These are phyloP conservation scores for Enteromius trimaculatus DNA, from an alignment of 2,797 vertebrate genomes.

Conservation along the genomic window DNA sequence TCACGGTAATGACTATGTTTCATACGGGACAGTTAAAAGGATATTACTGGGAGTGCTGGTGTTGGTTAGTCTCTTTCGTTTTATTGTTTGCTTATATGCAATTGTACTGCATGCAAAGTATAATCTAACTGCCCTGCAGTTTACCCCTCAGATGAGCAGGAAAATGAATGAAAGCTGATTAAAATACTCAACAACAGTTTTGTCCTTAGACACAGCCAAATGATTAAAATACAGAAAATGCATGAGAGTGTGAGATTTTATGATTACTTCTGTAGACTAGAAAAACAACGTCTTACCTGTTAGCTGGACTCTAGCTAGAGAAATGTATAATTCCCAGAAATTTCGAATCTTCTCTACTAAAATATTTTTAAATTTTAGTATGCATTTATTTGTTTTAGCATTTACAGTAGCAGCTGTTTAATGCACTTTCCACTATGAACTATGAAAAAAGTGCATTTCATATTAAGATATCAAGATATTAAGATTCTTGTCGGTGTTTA, in stretches of 20 bases:
- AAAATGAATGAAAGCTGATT: slow-evolving; percentile 47
- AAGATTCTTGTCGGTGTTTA: neutral
- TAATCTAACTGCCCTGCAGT: slow-evolving; percentile 50
- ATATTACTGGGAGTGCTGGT: slow-evolving; percentile 56
- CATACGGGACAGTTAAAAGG: slow-evolving; percentile 64
- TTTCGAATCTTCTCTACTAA: slow-evolving; percentile 6
- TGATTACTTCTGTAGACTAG: slow-evolving; percentile 27
- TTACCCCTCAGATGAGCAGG: slow-evolving; percentile 46
- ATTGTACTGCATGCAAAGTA: slow-evolving; percentile 31
- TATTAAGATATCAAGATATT: neutral
- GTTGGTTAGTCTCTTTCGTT: slow-evolving; percentile 41
- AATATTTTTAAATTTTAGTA: neutral
- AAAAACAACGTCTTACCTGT: neutral
- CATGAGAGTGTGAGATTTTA: slow-evolving; percentile 29
- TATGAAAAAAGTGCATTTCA: slow-evolving; percentile 4
- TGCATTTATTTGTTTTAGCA: slow-evolving; percentile 1
- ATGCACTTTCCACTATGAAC: too few species aligned
- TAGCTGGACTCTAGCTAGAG: neutral
- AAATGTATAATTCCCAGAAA: neutral
- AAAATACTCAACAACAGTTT: slow-evolving; percentile 19
- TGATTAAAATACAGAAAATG: slow-evolving; percentile 33
- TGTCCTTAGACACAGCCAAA: slow-evolving; percentile 9
- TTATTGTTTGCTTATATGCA: slow-evolving; percentile 40
- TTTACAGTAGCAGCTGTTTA: neutral
- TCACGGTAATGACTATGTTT: slow-evolving; percentile 68